Evolutionary conservation across 2,888 invertebrate species (phyloP).

Genomic region (Mythimna pallens): DNA sequence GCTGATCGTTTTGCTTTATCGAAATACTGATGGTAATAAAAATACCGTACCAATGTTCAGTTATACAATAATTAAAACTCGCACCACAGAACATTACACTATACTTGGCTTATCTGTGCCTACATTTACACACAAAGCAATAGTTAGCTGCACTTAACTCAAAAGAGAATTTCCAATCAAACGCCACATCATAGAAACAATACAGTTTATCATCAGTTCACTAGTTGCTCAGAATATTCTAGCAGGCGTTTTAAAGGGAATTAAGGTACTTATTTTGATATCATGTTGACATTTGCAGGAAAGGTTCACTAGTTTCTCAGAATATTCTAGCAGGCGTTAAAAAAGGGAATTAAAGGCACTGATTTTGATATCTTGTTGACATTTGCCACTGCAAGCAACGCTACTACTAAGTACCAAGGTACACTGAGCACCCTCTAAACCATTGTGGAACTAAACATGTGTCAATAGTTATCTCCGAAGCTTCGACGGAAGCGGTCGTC

Average conservation of each 20-base stretch:
- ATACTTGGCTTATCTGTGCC: constrained; percentile 20
- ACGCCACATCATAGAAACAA: background rate
- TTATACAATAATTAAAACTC: constrained; percentile 39
- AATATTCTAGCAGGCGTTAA: constrained; percentile 25
- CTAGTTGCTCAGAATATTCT: constrained; percentile 24
- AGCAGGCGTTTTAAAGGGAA: constrained; percentile 32
- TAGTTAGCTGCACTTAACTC: constrained; percentile 1
- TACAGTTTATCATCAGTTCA: constrained; percentile 32
- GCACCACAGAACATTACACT: constrained; percentile 27
- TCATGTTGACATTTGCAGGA: constrained; percentile 18
- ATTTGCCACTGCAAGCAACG: constrained; percentile 35
- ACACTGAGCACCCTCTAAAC: constrained; percentile 51
- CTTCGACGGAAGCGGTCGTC: constrained; percentile 80
- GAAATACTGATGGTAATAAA: constrained; percentile 29
- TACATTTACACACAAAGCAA: background rate
- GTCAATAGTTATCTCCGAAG: constrained; percentile 80
- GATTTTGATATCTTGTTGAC: constrained; percentile 23
- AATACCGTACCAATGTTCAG: constrained; percentile 18
- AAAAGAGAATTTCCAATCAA: constrained; percentile 10
- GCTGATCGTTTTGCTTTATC: constrained; percentile 33
- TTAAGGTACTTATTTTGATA: constrained; percentile 20
- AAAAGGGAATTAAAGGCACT: constrained; percentile 9
- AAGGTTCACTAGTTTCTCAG: constrained; percentile 24
- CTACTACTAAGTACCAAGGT: constrained; percentile 38
- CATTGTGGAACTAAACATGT: constrained; percentile 68